Evolutionary conservation across 2,113 vertebrate species (phyloP).

Genomic region (Gavialis gangeticus): DNA sequence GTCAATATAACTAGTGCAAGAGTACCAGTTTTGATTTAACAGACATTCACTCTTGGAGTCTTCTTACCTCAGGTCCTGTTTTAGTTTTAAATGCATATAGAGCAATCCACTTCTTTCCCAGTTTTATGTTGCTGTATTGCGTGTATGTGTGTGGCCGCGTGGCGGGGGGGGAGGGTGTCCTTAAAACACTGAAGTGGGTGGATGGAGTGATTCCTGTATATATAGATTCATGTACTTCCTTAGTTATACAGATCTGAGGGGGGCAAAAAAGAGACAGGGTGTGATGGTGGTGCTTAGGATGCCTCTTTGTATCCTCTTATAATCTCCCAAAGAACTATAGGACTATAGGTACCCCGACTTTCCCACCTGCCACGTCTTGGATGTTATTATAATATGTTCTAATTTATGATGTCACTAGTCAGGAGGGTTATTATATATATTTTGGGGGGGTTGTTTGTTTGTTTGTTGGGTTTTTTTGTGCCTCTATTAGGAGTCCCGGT

Average conservation of each 20-base stretch:
- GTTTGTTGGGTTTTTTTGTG: no score
- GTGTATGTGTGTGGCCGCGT: not conserved
- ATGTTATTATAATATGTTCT: no score
- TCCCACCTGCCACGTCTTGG: no score
- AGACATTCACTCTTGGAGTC: not conserved
- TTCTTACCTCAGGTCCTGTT: not conserved
- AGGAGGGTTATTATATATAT: no score
- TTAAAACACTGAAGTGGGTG: not conserved
- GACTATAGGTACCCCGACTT: no score
- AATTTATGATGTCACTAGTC: no score
- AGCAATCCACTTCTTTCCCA: not conserved
- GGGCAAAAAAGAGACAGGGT: not conserved
- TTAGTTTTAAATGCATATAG: not conserved
- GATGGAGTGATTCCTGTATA: not conserved
- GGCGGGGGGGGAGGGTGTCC: not conserved
- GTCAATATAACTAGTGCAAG: not conserved
- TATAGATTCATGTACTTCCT: not conserved
- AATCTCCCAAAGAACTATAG: no score
- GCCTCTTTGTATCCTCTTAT: no score
- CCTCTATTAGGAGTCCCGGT: no score
- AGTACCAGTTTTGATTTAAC: not conserved
- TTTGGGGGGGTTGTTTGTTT: no score
- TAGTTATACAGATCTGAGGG: not conserved
- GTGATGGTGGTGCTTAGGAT: no score
- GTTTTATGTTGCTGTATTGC: not conserved